Conservation (phyloP, 2,888 invertebrate genomes). For the Troilus luridus region DNA sequence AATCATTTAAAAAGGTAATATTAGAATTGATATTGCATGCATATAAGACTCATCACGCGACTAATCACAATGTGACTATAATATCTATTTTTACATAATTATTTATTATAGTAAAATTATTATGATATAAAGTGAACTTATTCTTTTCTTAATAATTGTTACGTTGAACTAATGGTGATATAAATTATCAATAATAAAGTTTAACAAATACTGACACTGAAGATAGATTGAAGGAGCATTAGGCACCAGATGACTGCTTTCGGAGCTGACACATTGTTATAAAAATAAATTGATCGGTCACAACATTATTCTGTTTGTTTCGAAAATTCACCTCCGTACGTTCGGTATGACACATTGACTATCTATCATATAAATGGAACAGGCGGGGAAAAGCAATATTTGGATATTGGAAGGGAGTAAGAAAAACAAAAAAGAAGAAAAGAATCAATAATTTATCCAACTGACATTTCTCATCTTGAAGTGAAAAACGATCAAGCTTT, state of each 20-base stretch:
- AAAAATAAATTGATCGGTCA: constrained; percentile 13
- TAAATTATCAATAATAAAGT: neutral
- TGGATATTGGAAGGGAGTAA: neutral
- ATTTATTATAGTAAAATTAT: too few species aligned
- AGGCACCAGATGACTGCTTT: neutral
- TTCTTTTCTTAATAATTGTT: too few species aligned
- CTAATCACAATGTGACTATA: too few species aligned
- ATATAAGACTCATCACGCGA: too few species aligned
- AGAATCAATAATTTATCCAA: constrained; percentile 2
- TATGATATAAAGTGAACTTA: too few species aligned
- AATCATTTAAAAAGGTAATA: too few species aligned
- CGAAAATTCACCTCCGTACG: neutral
- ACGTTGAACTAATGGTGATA: too few species aligned
- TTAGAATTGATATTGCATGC: too few species aligned
- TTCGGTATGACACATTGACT: neutral
- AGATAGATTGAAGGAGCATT: neutral
- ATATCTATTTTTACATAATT: too few species aligned
- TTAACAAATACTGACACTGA: neutral
- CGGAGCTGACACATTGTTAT: neutral
- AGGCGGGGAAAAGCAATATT: constrained; percentile 13
- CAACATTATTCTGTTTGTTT: constrained; percentile 4
- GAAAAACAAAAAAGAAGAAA: neutral
- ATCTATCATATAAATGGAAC: constrained; percentile 24
- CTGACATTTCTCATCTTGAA: neutral
- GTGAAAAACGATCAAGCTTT: neutral